Evolutionary conservation across 2,797 vertebrate species (phyloP).

Genomic region (Garrulus glandarius): DNA sequence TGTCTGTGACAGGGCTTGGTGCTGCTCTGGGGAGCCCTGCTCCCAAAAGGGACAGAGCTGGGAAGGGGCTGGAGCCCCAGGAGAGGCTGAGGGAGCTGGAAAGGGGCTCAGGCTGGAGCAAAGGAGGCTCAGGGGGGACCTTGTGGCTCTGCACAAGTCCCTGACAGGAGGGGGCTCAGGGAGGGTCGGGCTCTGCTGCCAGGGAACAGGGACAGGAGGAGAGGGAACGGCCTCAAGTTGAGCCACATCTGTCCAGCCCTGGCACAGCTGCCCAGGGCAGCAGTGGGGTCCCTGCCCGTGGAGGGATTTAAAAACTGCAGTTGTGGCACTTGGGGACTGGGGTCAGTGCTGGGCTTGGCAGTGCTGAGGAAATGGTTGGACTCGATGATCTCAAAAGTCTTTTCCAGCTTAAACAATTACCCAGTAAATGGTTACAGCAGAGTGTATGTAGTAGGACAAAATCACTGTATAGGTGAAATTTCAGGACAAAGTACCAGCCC

Average conservation of each 20-base stretch:
- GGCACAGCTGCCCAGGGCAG: no score
- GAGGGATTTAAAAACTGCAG: background rate
- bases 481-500: background rate
- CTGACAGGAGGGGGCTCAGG: background rate
- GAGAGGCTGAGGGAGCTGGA: background rate
- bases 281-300: background rate
- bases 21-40: background rate
- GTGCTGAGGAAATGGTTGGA: background rate
- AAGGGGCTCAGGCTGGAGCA: background rate
- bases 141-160: background rate
- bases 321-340: background rate
- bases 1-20: background rate
- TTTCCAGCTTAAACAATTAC: background rate
- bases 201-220: background rate
- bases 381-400: background rate
- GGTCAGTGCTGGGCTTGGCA: background rate
- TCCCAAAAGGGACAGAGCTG: background rate
- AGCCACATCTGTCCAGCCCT: background rate
- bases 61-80: background rate
- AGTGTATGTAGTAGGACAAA: accelerated
- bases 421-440: background rate
- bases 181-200: background rate
- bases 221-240: background rate
- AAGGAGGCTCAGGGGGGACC: background rate
- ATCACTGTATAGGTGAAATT: background rate